Evolutionary conservation across 2,113 vertebrate species (phyloP), one percentile per base, ranked within the genome.

Genomic region (Psilopsiagon aurifrons): DNA sequence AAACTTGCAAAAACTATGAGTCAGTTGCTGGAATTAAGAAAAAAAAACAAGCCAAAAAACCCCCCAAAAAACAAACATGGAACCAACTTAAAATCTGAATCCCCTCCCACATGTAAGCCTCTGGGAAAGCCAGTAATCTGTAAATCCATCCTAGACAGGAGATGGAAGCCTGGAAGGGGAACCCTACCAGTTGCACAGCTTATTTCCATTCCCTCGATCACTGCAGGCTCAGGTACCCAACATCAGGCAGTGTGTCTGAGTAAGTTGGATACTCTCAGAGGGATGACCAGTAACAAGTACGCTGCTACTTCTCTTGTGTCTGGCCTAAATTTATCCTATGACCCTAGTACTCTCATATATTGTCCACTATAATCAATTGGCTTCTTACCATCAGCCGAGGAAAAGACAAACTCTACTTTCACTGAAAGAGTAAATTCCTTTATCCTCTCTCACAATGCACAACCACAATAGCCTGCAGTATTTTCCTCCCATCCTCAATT

Each of bases 141-240:
- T 18, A 62, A 69, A 33, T 23, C 17, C 43, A 68, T 19, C 31
- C 35, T 25, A 20, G 19, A 7, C 54, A 63, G 39, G 19, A 87
- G 20, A 57, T 7, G 3, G 17, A 59, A 28, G 54, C 10, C 49
- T 17, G 12, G 39, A 28, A 63, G 17, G 5, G 5, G 17, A 74
- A 46, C 8, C 17, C 28, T 28, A 9, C 3, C 54, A 57, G 55
- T 13, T 46, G 20, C 1, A 69, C 9, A 15, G 9, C n/a, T 51
- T 37, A 51, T 18, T 46, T 57, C 47, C 25, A 14, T 23, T 39
- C 13, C 15, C 33, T 51, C 6, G 1, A 8, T 49, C 28, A 33
- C 11, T 4, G 14, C 25, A 59, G 15, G 19, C 27, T 25, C 39
- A 55, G 37, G 17, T 12, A 39, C 0, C 0, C 17, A 41, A 2